Evolutionary conservation across 2,888 invertebrate species (phyloP).

Genomic region (Linnaemya tessellans): DNA sequence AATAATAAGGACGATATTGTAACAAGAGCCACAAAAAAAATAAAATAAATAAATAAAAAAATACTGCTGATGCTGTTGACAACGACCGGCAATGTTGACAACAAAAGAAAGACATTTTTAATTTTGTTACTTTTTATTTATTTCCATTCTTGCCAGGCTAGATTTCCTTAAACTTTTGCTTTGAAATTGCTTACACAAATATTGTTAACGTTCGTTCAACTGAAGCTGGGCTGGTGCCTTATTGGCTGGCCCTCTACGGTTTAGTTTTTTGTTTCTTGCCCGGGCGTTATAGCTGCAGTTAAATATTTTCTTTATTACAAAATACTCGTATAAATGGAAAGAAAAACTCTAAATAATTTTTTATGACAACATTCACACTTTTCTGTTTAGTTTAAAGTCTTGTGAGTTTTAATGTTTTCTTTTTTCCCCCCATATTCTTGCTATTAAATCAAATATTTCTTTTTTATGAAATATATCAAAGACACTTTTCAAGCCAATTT

Average conservation of each 20-base stretch:
- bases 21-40: constrained; percentile 16
- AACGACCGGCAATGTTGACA: constrained; percentile 31
- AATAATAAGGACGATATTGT: constrained; percentile 12
- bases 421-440: not conserved
- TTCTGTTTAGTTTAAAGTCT: constrained; percentile 2
- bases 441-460: constrained; percentile 62
- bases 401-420: not conserved
- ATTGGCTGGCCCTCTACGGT: not conserved
- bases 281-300: constrained; percentile 5
- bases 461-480: constrained; percentile 58
- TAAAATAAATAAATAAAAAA: not conserved
- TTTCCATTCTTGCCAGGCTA: constrained; percentile 6
- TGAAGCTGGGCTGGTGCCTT: not conserved
- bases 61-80: constrained; percentile 1
- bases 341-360: constrained; percentile 17
- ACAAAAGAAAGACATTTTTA: constrained; percentile 25
- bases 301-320: constrained; percentile 30
- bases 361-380: constrained; percentile 59
- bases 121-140: constrained; percentile 38
- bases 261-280: not conserved
- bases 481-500: constrained; percentile 60
- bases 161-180: constrained; percentile 12
- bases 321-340: constrained; percentile 30
- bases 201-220: not conserved
- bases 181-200: not conserved